phyloP scores from a whole-genome alignment of 2,888 invertebrate genomes.

The Tolmerus cingulatus region DNA sequence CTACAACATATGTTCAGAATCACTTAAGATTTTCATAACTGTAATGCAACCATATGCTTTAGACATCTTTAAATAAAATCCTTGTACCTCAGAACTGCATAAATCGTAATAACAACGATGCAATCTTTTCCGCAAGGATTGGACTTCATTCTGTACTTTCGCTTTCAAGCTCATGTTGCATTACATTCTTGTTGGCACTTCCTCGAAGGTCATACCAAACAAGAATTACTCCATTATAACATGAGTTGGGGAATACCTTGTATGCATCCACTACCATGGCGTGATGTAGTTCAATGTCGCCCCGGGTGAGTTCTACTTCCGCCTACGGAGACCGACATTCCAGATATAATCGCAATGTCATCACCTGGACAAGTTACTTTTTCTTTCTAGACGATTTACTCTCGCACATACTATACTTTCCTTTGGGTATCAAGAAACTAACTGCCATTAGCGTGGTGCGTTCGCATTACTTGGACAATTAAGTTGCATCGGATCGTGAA shows the following conservation, averaged over 20 bases:
- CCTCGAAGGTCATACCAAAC: background rate
- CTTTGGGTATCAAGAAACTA: background rate
- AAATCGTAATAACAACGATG: background rate
- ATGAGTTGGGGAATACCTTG: background rate
- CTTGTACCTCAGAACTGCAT: background rate
- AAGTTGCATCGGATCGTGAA: slow-evolving; percentile 9
- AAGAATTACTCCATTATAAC: slow-evolving; percentile 1
- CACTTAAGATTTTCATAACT: background rate
- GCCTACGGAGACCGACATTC: background rate
- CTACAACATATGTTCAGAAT: background rate
- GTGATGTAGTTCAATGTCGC: slow-evolving; percentile 27
- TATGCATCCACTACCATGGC: background rate
- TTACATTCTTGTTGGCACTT: background rate
- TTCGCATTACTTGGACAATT: background rate
- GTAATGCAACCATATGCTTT: background rate
- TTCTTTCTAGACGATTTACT: background rate
- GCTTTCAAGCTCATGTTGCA: background rate
- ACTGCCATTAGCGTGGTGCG: background rate
- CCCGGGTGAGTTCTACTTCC: slow-evolving; percentile 8
- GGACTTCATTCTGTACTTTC: background rate
- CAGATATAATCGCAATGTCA: slow-evolving; percentile 23
- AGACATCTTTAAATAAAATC: background rate
- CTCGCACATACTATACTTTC: background rate
- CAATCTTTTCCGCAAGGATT: background rate
- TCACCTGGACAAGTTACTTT: background rate